Evolutionary conservation across 2,797 vertebrate genomes (phyloP).

Genomic region (Tinamus major): DNA sequence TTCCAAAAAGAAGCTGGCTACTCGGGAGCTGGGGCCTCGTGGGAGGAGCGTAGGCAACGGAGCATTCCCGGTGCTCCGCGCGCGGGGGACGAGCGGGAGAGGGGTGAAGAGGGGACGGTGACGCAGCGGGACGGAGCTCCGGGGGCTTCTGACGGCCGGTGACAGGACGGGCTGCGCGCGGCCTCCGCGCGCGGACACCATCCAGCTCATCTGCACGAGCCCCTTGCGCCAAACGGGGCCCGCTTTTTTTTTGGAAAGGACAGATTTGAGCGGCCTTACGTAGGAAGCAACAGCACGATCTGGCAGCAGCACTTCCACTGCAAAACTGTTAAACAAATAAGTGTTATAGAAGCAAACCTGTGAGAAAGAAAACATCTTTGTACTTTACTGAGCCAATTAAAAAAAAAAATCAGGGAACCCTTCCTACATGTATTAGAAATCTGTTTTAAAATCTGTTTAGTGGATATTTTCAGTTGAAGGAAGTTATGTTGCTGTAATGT

Average conservation of each 20-base stretch:
- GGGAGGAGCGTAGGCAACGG: background rate
- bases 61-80: fast-evolving
- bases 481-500: constrained; percentile 76
- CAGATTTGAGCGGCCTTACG: background rate
- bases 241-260: background rate
- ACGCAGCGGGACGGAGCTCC: background rate
- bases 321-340: constrained; percentile 75
- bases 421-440: constrained; percentile 78
- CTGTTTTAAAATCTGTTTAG: constrained; percentile 79
- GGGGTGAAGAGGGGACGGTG: background rate
- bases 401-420: constrained; percentile 72
- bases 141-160: background rate
- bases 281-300: constrained; percentile 51
- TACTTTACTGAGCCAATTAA: constrained; percentile 73
- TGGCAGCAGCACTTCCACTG: constrained; percentile 38
- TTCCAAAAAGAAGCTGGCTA: background rate
- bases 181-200: too few species aligned
- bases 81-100: background rate
- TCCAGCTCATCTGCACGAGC: background rate
- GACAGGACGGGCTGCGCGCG: background rate
- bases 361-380: constrained; percentile 74
- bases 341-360: constrained; percentile 74
- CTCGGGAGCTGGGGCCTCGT: background rate
- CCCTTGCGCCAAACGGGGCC: background rate
- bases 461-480: constrained; percentile 73